Conservation (phyloP, 2,113 vertebrate species). For the Acrocephalus kingi region DNA sequence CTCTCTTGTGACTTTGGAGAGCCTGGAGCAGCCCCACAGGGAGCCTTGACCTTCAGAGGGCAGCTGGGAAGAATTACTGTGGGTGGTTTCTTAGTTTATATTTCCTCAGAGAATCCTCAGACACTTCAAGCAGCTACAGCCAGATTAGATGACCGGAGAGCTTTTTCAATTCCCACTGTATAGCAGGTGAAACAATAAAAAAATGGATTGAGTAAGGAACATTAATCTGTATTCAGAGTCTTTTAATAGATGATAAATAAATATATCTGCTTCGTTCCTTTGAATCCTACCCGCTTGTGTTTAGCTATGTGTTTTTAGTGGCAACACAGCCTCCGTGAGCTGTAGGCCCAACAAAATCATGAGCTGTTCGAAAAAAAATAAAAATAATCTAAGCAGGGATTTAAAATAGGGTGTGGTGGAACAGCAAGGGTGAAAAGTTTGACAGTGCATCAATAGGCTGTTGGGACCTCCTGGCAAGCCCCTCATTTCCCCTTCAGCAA, state of each 20-base stretch:
- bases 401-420: conserved; percentile 50
- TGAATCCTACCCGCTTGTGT: conserved; percentile 24
- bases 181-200: conserved; percentile 74
- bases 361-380: conserved; percentile 28
- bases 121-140: conserved; percentile 24
- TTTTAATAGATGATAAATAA: conserved; percentile 70
- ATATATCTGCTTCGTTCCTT: conserved; percentile 42
- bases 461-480: conserved; percentile 7
- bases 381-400: conserved; percentile 21
- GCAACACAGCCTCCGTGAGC: background rate
- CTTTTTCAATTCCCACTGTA: conserved; percentile 34
- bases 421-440: conserved; percentile 22
- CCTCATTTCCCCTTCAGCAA: background rate
- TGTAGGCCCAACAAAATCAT: conserved; percentile 7
- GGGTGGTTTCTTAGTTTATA: conserved; percentile 36
- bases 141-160: conserved; percentile 7
- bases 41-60: background rate
- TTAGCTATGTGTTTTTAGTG: conserved; percentile 68
- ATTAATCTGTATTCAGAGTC: conserved; percentile 50
- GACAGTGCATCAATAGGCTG: background rate
- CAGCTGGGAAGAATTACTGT: background rate
- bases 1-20: background rate
- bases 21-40: background rate
- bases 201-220: conserved; percentile 41
- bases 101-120: conserved; percentile 33